Evolutionary conservation across 2,797 vertebrate species (phyloP).

Genomic region (Spizella passerina): DNA sequence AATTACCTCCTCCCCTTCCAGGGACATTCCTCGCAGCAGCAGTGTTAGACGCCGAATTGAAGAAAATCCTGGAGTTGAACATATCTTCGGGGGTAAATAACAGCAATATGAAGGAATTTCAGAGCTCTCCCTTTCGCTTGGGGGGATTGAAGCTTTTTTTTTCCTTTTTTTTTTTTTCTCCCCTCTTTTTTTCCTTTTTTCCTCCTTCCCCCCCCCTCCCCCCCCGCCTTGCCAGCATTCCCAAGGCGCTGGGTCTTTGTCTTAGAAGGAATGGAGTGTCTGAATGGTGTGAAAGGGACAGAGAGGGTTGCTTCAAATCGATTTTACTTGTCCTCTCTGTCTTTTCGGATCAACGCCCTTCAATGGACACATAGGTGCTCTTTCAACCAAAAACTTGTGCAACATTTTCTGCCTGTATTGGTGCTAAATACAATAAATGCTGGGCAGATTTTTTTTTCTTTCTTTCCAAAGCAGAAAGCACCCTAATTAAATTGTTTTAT

Average conservation of each 20-base stretch:
- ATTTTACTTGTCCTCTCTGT: constrained; percentile 86
- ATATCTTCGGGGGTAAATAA: constrained; percentile 55
- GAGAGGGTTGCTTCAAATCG: constrained; percentile 87
- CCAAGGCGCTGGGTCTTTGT: constrained; percentile 83
- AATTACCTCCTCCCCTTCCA: constrained; percentile 50
- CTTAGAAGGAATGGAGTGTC: constrained; percentile 81
- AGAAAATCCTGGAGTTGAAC: constrained; percentile 49
- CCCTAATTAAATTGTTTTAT: constrained; percentile 86
- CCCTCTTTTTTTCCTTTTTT: not conserved
- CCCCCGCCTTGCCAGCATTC: constrained; percentile 69
- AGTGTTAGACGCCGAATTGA: not conserved
- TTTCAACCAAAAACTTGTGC: constrained; percentile 87
- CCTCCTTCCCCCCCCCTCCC: not conserved
- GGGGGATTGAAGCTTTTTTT: constrained; percentile 55
- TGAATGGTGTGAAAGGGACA: constrained; percentile 87
- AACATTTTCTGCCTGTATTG: constrained; percentile 86
- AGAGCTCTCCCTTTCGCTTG: constrained; percentile 62
- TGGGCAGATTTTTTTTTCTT: constrained; percentile 73
- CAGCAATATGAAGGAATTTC: constrained; percentile 69
- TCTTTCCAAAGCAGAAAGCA: constrained; percentile 75
- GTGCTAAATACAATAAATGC: constrained; percentile 84
- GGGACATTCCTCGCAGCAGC: constrained; percentile 40
- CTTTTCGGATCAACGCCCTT: constrained; percentile 88
- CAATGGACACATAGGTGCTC: constrained; percentile 86
- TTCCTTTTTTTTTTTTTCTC: too few relatives aligned